Conservation (phyloP, 2,797 vertebrate genomes). For the Potorous gilbertii region DNA sequence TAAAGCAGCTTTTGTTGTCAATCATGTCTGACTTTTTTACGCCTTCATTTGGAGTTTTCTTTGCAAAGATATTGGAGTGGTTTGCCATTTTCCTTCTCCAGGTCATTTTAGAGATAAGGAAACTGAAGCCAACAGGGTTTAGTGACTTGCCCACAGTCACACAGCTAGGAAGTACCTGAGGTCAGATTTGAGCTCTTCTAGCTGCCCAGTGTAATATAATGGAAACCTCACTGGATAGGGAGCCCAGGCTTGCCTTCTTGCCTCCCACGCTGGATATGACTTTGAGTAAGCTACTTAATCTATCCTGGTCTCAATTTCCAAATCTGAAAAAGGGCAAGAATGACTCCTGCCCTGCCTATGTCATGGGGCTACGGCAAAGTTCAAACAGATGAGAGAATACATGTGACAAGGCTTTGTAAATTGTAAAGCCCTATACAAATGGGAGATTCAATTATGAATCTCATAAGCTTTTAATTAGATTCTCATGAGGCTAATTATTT, state of each 20-base stretch:
- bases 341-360: not conserved
- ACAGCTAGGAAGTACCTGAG: not conserved
- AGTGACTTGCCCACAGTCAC: not conserved
- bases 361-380: not conserved
- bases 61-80: not conserved
- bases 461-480: not conserved
- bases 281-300: not conserved
- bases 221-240: not conserved
- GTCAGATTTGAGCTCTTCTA: not conserved
- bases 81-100: not conserved
- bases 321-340: not conserved
- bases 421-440: not conserved
- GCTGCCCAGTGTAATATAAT: not conserved
- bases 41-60: not conserved
- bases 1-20: not conserved
- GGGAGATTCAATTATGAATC: not conserved
- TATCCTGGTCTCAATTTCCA: not conserved
- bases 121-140: not conserved
- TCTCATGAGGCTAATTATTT: conserved; percentile 8
- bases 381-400: not conserved
- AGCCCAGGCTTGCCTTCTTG: not conserved
- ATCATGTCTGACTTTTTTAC: not conserved
- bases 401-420: not conserved
- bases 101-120: not conserved
- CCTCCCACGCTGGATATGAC: not conserved